Evolutionary conservation across 2,797 vertebrate genomes (phyloP).

Genomic region (Meda fulgida): DNA sequence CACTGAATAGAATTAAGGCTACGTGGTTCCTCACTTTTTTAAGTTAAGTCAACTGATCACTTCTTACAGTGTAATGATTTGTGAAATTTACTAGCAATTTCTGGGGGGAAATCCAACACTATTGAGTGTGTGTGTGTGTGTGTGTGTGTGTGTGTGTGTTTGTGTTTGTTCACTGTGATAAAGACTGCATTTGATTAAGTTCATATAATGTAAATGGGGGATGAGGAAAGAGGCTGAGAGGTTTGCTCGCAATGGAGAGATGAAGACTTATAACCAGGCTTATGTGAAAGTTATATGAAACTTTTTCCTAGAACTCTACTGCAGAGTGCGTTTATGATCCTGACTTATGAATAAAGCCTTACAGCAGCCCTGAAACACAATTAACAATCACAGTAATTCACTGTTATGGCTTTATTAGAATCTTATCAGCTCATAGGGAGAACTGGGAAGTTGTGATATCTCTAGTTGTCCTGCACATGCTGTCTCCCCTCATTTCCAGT

Average conservation of each 20-base stretch:
- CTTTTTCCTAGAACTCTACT: not conserved
- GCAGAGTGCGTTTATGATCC: constrained; percentile 25
- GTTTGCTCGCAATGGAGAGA: not conserved
- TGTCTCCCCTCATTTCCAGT: not conserved
- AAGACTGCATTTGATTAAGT: not conserved
- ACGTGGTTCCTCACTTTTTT: too few relatives aligned
- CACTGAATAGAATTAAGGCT: too few relatives aligned
- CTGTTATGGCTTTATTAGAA: constrained; percentile 19
- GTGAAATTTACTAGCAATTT: not conserved
- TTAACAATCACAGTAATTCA: constrained; percentile 22
- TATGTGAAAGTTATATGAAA: not conserved
- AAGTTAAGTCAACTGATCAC: too few relatives aligned
- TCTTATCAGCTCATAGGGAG: constrained; percentile 16
- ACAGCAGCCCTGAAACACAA: constrained; percentile 17
- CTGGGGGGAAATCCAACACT: not conserved
- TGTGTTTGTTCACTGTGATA: not conserved
- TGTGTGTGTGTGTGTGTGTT: not conserved
- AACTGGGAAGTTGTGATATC: constrained; percentile 25
- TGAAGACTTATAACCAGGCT: constrained; percentile 1
- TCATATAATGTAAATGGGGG: not conserved
- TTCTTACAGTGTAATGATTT: not conserved
- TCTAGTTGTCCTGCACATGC: constrained; percentile 11
- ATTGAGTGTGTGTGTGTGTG: too few relatives aligned
- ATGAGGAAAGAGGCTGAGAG: not conserved
- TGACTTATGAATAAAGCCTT: not conserved